A percentile compares a stretch with the other conserved stretches of the same genome.
These are phyloP conservation scores for Brachypodius melanocephalos DNA, from an alignment of 2,113 vertebrate genomes.

Conservation along the genomic window DNA sequence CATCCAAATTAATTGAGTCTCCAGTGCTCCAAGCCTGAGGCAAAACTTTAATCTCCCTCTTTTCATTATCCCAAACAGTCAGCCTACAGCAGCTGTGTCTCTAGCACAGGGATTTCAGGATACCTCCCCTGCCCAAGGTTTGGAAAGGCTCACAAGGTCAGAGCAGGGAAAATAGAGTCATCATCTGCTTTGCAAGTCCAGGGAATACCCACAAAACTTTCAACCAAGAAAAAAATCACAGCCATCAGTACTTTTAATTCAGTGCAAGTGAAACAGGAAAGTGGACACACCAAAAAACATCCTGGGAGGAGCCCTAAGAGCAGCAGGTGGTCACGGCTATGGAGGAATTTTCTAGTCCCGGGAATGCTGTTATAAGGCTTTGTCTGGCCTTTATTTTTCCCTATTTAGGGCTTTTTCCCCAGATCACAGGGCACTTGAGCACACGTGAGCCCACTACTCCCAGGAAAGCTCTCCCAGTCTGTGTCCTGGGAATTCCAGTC, in stretches of 20 bases:
- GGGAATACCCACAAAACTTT: not conserved
- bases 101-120: not conserved
- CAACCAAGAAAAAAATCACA: not conserved
- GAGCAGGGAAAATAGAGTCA: not conserved
- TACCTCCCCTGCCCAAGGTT: not conserved
- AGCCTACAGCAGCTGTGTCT: not conserved
- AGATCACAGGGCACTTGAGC: not conserved
- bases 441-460: not conserved
- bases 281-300: not conserved
- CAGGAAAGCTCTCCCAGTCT: not conserved
- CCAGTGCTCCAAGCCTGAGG: not conserved
- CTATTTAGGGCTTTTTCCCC: not conserved
- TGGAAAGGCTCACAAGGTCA: not conserved
- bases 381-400: not conserved
- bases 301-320: not conserved
- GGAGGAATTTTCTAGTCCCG: not conserved
- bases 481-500: not conserved
- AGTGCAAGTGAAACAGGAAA: not conserved
- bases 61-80: not conserved
- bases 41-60: not conserved
- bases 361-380: not conserved
- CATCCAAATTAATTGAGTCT: not conserved
- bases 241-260: not conserved
- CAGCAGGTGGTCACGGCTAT: not conserved
- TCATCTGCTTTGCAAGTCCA: not conserved